phyloP scores from a whole-genome alignment of 1,140 invertebrate species.

The Caerostris extrusa region DNA sequence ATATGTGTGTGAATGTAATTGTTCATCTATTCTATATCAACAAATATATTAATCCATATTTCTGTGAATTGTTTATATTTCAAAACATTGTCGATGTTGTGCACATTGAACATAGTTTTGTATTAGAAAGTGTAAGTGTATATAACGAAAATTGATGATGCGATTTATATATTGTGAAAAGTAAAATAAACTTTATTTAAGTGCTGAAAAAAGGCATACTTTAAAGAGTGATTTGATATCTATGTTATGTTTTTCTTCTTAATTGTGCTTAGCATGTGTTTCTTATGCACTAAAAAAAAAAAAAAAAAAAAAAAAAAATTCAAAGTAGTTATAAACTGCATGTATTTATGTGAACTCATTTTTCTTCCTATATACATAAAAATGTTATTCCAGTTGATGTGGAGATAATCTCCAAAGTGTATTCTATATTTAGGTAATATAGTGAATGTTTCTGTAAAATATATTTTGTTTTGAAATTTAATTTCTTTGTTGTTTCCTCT shows the following conservation, averaged over 20 bases:
- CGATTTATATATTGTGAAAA: slow-evolving; percentile 75
- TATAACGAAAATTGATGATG: slow-evolving; percentile 30
- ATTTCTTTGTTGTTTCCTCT: slow-evolving; percentile 15
- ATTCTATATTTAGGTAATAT: slow-evolving; percentile 21
- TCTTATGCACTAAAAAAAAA: slow-evolving; percentile 38
- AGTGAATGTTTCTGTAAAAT: not conserved
- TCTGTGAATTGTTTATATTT: slow-evolving; percentile 58
- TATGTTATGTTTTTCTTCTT: slow-evolving; percentile 52
- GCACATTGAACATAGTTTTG: slow-evolving; percentile 75
- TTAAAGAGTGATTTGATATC: slow-evolving; percentile 57
- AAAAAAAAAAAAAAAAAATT: not conserved
- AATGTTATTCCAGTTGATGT: slow-evolving; percentile 37
- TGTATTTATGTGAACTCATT: slow-evolving; percentile 27
- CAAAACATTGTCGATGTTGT: slow-evolving; percentile 66
- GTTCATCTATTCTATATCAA: slow-evolving; percentile 70
- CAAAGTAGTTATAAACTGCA: slow-evolving; percentile 20
- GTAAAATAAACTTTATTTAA: slow-evolving; percentile 46
- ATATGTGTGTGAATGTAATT: too few relatives aligned
- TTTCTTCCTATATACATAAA: slow-evolving; percentile 45
- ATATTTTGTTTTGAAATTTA: not conserved
- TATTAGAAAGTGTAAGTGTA: slow-evolving; percentile 71
- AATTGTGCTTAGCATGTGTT: slow-evolving; percentile 69
- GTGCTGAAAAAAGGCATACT: slow-evolving; percentile 34
- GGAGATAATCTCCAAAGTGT: slow-evolving; percentile 12
- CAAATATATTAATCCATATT: slow-evolving; percentile 55